Conservation (phyloP, 2,113 vertebrate genomes). For the Channa argus region DNA sequence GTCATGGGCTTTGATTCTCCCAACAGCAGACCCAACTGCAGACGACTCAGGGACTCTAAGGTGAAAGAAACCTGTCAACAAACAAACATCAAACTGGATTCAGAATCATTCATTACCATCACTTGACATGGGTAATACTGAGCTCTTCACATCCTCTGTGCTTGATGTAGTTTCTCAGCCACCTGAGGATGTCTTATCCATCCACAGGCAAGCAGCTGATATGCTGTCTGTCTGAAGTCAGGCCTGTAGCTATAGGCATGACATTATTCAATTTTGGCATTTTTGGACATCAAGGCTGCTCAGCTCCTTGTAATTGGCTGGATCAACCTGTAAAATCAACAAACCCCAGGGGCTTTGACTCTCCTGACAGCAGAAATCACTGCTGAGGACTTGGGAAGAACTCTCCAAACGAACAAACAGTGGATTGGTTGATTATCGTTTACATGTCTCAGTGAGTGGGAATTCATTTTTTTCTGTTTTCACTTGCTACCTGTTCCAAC, state of each 20-base stretch:
- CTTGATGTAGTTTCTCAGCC: constrained; percentile 12
- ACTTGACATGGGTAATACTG: constrained; percentile 13
- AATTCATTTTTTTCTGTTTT: neutral
- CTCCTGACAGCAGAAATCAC: neutral
- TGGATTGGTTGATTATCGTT: constrained; percentile 42
- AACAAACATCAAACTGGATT: constrained; percentile 26
- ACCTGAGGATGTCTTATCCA: constrained; percentile 25
- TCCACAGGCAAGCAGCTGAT: constrained; percentile 39
- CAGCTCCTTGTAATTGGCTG: constrained; percentile 46
- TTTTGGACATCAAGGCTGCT: constrained; percentile 55
- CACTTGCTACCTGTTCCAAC: constrained; percentile 7
- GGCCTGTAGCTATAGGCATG: constrained; percentile 40
- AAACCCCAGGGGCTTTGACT: constrained; percentile 31
- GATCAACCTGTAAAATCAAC: constrained; percentile 40
- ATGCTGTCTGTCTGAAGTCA: constrained; percentile 49
- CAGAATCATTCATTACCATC: constrained; percentile 33
- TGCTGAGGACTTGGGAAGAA: neutral
- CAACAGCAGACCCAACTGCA: constrained; percentile 89
- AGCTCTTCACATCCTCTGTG: constrained; percentile 27
- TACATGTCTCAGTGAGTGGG: constrained; percentile 7
- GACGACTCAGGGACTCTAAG: constrained; percentile 95
- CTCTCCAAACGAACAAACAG: constrained; percentile 30
- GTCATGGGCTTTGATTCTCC: constrained; percentile 96
- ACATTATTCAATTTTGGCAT: constrained; percentile 59
- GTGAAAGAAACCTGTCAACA: constrained; percentile 92